A percentile compares a stretch with the other conserved stretches of the same genome.
These are phyloP conservation scores for Hippoglossus hippoglossus DNA, from an alignment of 2,797 vertebrate species.

Conservation along the genomic window DNA sequence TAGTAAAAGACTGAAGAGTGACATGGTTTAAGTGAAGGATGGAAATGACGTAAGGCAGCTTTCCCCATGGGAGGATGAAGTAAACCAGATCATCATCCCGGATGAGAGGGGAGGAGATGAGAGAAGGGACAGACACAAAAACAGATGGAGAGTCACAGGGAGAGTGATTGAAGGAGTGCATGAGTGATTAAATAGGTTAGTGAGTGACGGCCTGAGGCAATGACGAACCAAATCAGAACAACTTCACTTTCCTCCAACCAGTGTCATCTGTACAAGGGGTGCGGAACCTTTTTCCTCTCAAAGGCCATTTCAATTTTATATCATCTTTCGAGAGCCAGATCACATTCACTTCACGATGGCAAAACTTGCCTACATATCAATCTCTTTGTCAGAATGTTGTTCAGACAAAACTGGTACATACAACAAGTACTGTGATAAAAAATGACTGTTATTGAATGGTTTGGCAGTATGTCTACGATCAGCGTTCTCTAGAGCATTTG, in stretches of 20 bases:
- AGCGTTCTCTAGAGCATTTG: no score
- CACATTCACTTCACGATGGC: no score
- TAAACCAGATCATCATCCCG: conserved; percentile 14
- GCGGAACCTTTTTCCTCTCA: no score
- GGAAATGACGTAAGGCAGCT: conserved; percentile 6
- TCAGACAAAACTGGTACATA: no score
- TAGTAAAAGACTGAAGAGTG: not conserved
- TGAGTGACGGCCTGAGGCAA: not conserved
- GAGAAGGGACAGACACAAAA: not conserved
- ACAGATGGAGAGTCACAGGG: conserved; percentile 4
- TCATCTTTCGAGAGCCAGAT: no score
- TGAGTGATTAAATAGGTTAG: conserved; percentile 6
- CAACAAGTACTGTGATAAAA: no score
- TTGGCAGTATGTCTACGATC: no score
- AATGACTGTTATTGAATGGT: no score
- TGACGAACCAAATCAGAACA: not conserved
- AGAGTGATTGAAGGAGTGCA: conserved; percentile 7
- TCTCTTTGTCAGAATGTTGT: no score
- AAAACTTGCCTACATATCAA: no score
- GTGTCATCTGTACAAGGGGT: no score
- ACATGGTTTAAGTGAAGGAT: not conserved
- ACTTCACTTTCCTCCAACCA: not conserved
- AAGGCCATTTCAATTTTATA: no score
- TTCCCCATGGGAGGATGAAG: conserved; percentile 6
- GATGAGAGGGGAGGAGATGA: conserved; percentile 4